Percentiles rank a stretch among this genome's conserved stretches.
Conservation (phyloP, 2,113 vertebrate species). For the Leucoraja erinaceus region DNA sequence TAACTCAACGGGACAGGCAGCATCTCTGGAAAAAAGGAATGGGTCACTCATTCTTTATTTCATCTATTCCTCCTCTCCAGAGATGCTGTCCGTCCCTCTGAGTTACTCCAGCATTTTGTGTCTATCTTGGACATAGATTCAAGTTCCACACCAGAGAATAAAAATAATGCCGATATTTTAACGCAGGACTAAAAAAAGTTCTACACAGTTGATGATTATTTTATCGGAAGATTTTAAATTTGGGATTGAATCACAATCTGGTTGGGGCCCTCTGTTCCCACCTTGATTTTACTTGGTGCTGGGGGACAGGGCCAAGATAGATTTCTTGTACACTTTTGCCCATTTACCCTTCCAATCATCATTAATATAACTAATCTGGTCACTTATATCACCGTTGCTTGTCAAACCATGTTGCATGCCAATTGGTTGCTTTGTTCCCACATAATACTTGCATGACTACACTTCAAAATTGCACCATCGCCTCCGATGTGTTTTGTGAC, state of each 20-base stretch:
- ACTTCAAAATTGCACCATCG: background rate
- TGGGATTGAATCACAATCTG: too few species aligned
- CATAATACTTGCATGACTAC: background rate
- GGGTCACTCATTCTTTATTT: too few species aligned
- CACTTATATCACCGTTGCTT: too few species aligned
- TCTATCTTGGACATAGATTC: background rate
- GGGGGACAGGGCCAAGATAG: background rate
- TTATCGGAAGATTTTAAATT: background rate
- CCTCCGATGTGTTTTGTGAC: background rate
- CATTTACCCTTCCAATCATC: conserved; percentile 52
- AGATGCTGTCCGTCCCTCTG: too few species aligned
- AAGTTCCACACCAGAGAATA: background rate
- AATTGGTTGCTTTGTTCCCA: background rate
- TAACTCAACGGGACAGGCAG: too few species aligned
- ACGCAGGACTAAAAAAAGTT: background rate
- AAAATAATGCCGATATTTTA: background rate
- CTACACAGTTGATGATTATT: background rate
- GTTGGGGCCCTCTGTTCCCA: background rate
- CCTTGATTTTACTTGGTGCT: background rate
- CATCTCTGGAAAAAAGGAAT: too few species aligned
- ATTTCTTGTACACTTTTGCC: conserved; percentile 50
- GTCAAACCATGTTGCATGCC: background rate
- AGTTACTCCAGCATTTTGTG: too few species aligned
- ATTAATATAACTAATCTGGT: background rate
- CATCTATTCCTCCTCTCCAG: too few species aligned